Evolutionary conservation across 2,113 vertebrate species (phyloP).

Genomic region (Seriola aureovittata): DNA sequence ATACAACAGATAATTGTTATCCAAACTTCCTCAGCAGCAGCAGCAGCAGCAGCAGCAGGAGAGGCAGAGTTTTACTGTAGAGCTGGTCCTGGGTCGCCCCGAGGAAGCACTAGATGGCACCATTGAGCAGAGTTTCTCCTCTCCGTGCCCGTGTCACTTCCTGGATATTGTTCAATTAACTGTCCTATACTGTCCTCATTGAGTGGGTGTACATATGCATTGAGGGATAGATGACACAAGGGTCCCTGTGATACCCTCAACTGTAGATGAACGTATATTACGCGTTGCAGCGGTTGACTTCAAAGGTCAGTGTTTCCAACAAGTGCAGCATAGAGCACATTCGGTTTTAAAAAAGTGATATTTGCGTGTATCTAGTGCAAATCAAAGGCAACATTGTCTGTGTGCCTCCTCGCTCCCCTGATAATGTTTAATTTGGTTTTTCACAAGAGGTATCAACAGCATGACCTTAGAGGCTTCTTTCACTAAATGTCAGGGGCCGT

Average conservation of each 20-base stretch:
- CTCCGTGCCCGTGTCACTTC: constrained; percentile 50
- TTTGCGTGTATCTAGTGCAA: constrained; percentile 68
- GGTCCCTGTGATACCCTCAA: constrained; percentile 61
- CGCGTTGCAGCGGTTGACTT: constrained; percentile 54
- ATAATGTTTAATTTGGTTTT: constrained; percentile 69
- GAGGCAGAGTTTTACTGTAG: constrained; percentile 28
- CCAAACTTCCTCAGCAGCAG: constrained; percentile 78
- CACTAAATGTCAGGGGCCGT: constrained; percentile 76
- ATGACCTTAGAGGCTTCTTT: constrained; percentile 64
- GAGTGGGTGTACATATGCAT: constrained; percentile 64
- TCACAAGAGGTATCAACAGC: constrained; percentile 63
- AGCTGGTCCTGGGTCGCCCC: not conserved
- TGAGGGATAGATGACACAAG: constrained; percentile 67
- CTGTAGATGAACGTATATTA: constrained; percentile 60
- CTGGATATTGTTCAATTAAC: constrained; percentile 78
- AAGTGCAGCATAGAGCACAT: constrained; percentile 49
- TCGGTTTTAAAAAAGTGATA: constrained; percentile 70
- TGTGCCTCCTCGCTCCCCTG: constrained; percentile 39
- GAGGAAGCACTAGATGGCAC: constrained; percentile 82
- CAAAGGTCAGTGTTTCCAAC: constrained; percentile 71
- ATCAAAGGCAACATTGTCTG: constrained; percentile 65
- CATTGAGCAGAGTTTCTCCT: constrained; percentile 79
- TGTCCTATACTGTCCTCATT: constrained; percentile 63
- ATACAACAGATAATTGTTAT: constrained; percentile 86
- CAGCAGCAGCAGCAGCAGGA: constrained; percentile 37